A percentile compares a stretch with the other conserved stretches of the same genome.
Conservation (phyloP, 2,113 vertebrate species). For the Hystrix brachyura region DNA sequence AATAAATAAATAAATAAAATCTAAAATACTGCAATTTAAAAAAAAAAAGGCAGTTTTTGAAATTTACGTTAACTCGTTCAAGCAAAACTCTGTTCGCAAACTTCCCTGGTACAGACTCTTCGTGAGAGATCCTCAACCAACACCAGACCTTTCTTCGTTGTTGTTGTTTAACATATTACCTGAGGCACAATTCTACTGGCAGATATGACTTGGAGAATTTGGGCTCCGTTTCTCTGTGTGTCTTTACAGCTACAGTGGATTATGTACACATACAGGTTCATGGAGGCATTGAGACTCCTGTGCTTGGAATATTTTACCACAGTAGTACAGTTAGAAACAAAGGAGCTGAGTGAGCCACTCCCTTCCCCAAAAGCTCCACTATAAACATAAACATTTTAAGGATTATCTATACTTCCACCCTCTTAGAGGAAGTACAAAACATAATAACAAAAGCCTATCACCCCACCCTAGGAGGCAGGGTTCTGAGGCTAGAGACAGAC, state of each 20-base stretch:
- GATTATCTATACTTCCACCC: too few relatives aligned
- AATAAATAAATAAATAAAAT: neutral
- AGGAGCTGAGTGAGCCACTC: too few relatives aligned
- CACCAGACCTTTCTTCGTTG: neutral
- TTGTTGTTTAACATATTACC: accelerated
- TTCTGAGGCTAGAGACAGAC: too few relatives aligned
- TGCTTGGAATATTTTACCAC: too few relatives aligned
- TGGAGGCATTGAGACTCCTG: too few relatives aligned
- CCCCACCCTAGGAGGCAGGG: too few relatives aligned
- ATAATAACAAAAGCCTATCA: too few relatives aligned
- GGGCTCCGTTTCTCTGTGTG: neutral
- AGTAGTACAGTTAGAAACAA: too few relatives aligned
- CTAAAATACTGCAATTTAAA: neutral
- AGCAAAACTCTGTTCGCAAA: neutral
- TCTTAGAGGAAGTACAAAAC: too few relatives aligned
- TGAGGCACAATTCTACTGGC: neutral
- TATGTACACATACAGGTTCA: accelerated
- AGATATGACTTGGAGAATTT: accelerated
- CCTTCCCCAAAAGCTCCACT: too few relatives aligned
- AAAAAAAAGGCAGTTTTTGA: neutral
- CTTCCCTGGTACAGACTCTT: neutral
- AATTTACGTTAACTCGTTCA: neutral
- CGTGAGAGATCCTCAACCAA: neutral
- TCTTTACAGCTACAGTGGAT: neutral
- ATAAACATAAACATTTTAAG: too few relatives aligned